Conservation (phyloP, 2,113 vertebrate genomes). For the Oryzias curvinotus region DNA sequence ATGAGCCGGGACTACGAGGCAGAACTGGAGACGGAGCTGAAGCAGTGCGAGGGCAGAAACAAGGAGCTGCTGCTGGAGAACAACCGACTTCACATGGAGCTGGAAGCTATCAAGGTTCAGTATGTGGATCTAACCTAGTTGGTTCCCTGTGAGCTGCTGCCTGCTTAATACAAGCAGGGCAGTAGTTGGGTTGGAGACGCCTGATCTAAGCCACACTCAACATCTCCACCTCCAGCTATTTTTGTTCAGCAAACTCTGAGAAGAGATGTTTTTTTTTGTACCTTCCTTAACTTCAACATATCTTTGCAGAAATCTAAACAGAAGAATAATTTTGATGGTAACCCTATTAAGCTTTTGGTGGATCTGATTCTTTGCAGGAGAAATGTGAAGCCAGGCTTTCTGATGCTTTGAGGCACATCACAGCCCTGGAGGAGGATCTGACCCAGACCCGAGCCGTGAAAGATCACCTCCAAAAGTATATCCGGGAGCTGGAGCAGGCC, state of each 20-base stretch:
- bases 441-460: conserved; percentile 87
- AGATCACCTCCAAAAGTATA: conserved; percentile 96
- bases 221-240: too few relatives aligned
- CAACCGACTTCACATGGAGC: conserved; percentile 84
- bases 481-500: conserved; percentile 92
- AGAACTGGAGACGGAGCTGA: conserved; percentile 91
- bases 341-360: background rate
- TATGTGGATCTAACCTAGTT: background rate
- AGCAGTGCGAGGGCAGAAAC: conserved; percentile 89
- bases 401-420: conserved; percentile 87
- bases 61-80: conserved; percentile 89
- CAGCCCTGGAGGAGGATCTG: conserved; percentile 87
- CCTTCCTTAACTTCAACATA: too few relatives aligned
- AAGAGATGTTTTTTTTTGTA: too few relatives aligned
- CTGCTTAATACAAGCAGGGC: background rate
- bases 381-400: conserved; percentile 90
- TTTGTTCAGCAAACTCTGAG: too few relatives aligned
- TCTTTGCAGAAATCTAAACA: too few relatives aligned
- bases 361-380: conserved; percentile 76
- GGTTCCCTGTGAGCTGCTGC: background rate
- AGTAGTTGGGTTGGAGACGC: too few relatives aligned
- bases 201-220: too few relatives aligned
- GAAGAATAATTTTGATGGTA: too few relatives aligned
- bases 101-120: conserved; percentile 88
- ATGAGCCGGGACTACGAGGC: conserved; percentile 96